Evolutionary conservation across 1,140 invertebrate genomes (phyloP).

Genomic region (Zeugodacus cucurbitae): DNA sequence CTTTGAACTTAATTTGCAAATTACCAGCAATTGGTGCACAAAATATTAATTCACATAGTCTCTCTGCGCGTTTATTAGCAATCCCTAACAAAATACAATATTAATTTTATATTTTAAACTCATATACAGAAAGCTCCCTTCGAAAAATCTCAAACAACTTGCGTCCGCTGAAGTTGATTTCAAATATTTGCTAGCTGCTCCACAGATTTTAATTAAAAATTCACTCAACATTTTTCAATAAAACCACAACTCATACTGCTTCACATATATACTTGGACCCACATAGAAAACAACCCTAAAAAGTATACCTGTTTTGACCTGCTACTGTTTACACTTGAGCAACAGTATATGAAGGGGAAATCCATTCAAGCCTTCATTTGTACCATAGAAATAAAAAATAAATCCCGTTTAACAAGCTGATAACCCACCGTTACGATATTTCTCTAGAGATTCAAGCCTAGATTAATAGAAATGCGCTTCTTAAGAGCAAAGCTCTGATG

Average conservation of each 20-base stretch:
- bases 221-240: constrained; percentile 26
- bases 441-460: constrained; percentile 13
- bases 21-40: too few relatives aligned
- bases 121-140: background rate
- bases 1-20: too few relatives aligned
- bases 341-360: background rate
- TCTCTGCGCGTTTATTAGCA: too few relatives aligned
- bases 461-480: constrained; percentile 4
- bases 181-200: constrained; percentile 30
- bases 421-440: background rate
- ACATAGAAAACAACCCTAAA: background rate
- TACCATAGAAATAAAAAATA: background rate
- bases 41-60: too few relatives aligned
- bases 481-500: background rate
- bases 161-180: background rate
- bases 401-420: constrained; percentile 9
- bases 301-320: background rate
- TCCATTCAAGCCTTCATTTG: background rate
- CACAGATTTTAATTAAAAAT: constrained; percentile 38
- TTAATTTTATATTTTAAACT: background rate
- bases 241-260: background rate
- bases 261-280: background rate
- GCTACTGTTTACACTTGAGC: background rate
- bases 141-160: background rate
- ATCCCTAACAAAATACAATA: background rate